These are phyloP conservation scores for Caligus rogercresseyi DNA, from an alignment of 1,140 invertebrate species.

Conservation along the genomic window DNA sequence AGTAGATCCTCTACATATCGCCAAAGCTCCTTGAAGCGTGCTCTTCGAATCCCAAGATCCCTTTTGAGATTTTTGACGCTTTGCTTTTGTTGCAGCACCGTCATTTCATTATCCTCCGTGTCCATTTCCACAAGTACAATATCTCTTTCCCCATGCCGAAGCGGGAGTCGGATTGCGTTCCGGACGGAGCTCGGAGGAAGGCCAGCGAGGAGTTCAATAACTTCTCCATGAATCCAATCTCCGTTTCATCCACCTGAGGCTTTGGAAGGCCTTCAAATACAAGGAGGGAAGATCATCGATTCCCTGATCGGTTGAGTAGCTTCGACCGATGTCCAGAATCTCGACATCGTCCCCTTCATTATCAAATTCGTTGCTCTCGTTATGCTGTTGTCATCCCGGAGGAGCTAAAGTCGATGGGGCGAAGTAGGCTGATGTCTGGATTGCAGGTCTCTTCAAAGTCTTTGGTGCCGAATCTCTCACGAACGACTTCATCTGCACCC, in stretches of 20 bases:
- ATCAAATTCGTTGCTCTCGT: too few relatives aligned
- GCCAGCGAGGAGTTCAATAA: neutral
- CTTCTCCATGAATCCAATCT: neutral
- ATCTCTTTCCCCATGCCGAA: neutral
- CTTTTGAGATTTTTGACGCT: neutral
- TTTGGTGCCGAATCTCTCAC: neutral
- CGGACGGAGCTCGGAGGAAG: neutral
- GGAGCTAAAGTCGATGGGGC: too few relatives aligned
- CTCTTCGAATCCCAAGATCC: conserved; percentile 9
- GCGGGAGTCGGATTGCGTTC: conserved; percentile 4
- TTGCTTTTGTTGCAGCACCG: neutral
- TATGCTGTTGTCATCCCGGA: too few relatives aligned
- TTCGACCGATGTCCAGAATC: neutral
- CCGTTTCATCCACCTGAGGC: conserved; percentile 9
- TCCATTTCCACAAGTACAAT: conserved; percentile 12
- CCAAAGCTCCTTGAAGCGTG: conserved; percentile 9
- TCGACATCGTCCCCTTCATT: neutral
- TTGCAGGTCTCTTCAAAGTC: conserved; percentile 1
- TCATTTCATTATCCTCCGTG: neutral
- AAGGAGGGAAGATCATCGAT: conserved; percentile 4
- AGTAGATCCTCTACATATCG: neutral
- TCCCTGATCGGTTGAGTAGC: neutral
- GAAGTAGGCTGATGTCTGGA: too few relatives aligned
- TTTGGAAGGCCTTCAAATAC: conserved; percentile 6
- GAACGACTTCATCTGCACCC: conserved; percentile 9